Base-by-base conservation (phyloP, 1,140 invertebrate species). In the Steinernema feltiae region DNA sequence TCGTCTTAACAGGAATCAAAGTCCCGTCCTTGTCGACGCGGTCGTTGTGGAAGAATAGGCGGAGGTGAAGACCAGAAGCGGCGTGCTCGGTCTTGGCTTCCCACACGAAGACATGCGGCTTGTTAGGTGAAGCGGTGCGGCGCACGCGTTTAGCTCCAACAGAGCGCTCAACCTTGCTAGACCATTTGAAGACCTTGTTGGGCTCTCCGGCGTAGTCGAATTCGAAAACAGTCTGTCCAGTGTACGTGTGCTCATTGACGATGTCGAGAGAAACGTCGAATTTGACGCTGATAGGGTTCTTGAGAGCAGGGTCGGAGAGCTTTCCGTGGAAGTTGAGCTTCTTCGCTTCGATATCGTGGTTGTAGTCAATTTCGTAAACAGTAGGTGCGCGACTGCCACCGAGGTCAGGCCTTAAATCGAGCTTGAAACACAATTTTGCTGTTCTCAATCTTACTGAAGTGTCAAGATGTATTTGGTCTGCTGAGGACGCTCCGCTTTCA, bases 1-100 rank as follows among this genome's bases (percentile, higher is more conserved):
- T 71, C 53, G 80, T 48, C 21, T 70, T 70, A 30, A 78, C 79
- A 18, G 80, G 73, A 31, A 84, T 76, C 48, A 53, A n/a, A 27
- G 12, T 21, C 3, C 46, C 32, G 21, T 71, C 70, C 2, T 32
- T 32, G 15, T 71, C 70, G 29, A 71, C 32, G 29, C 70, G 70
- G 70, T 71, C 70, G 29, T 21, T 53, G 32, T 71, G 12, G 70
- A 32, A 35, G 32, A 32, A 71, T 27, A 30, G 15, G 15, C 46
- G 32, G 15, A 71, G 15, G 70, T 71, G 29, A 24, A 71, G 70
- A 12, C 46, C 32, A 27, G 70, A 35, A 7, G 70, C 70, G 12
- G 3, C 21, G 29, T 71, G 70, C 24, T 71, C 70, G 12, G 70
- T 30, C 32, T 32, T 71, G 7, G 32, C 3, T 53, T 71, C 70